Evolutionary conservation across 2,113 vertebrate genomes (phyloP).

Genomic region (Hippocampus guttulatus): DNA sequence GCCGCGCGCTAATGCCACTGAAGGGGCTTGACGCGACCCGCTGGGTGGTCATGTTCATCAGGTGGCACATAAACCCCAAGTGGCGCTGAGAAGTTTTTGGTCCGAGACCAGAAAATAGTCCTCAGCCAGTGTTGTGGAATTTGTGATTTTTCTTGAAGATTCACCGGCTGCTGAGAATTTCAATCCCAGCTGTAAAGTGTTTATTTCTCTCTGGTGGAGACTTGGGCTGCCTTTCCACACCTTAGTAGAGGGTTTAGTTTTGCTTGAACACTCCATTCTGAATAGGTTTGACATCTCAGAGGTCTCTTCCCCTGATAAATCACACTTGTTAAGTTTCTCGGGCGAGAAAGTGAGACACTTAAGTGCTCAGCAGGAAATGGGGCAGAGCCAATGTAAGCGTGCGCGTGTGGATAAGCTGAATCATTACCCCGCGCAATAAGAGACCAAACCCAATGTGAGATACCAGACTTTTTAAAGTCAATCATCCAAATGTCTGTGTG

Average conservation of each 20-base stretch:
- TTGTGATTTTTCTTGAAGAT: conserved; percentile 13
- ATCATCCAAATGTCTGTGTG: conserved; percentile 20
- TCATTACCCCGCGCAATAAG: conserved; percentile 9
- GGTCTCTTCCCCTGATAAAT: not conserved
- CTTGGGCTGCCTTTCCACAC: not conserved
- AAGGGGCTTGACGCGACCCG: conserved; percentile 45
- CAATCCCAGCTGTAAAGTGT: not conserved
- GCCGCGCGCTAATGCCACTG: conserved; percentile 42
- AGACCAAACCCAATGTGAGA: not conserved
- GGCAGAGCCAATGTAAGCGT: conserved; percentile 17
- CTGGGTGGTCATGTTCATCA: conserved; percentile 63
- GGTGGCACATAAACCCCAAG: conserved; percentile 46
- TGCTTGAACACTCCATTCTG: not conserved
- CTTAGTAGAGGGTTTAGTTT: not conserved
- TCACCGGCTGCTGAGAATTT: not conserved
- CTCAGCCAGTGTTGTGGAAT: conserved; percentile 10
- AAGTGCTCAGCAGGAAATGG: conserved; percentile 14
- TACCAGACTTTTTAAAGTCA: not conserved
- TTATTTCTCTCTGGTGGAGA: not conserved
- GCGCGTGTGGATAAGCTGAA: conserved; percentile 19
- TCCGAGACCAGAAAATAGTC: conserved; percentile 32
- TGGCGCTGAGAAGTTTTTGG: conserved; percentile 53
- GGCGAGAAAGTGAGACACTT: conserved; percentile 7
- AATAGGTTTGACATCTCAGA: not conserved
- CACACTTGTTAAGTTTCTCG: not conserved